These are phyloP conservation scores for Cryptocephalus moraei DNA, from an alignment of 2,888 invertebrate species.

Conservation along the genomic window DNA sequence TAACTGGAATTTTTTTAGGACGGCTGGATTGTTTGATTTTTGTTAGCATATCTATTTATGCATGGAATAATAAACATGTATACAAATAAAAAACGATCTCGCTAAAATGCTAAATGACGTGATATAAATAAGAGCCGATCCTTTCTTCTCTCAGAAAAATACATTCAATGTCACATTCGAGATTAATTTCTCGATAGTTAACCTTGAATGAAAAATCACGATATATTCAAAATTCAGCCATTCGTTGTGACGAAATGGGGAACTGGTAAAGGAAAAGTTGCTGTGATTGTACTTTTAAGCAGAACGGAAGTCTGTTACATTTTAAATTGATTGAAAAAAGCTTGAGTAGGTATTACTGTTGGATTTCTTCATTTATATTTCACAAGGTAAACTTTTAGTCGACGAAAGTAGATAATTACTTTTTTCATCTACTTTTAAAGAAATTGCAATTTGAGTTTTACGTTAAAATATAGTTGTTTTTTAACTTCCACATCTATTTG, in stretches of 20 bases:
- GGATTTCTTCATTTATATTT: too few species aligned
- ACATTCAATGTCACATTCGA: slow-evolving; percentile 28
- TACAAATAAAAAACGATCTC: background rate
- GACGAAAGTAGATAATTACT: too few species aligned
- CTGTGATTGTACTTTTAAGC: background rate
- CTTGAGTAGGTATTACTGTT: too few species aligned
- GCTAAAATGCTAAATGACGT: background rate
- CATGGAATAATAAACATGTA: background rate
- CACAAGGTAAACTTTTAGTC: too few species aligned
- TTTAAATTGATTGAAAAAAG: too few species aligned
- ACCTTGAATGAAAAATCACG: slow-evolving; percentile 19
- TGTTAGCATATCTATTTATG: background rate
- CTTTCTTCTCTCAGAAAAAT: slow-evolving; percentile 18
- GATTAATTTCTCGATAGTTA: slow-evolving; percentile 26
- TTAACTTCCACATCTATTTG: too few species aligned
- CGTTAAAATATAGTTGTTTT: too few species aligned
- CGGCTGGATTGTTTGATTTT: background rate
- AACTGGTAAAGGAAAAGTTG: background rate
- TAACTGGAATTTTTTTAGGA: too few species aligned
- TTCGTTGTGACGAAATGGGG: slow-evolving; percentile 6
- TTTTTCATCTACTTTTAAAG: too few species aligned
- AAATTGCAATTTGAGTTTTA: too few species aligned
- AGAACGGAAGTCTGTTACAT: too few species aligned
- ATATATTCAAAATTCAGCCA: slow-evolving; percentile 12
- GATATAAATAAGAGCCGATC: slow-evolving; percentile 14